These are phyloP conservation scores for Pollenia amentaria DNA, from an alignment of 2,888 invertebrate genomes.

Conservation along the genomic window DNA sequence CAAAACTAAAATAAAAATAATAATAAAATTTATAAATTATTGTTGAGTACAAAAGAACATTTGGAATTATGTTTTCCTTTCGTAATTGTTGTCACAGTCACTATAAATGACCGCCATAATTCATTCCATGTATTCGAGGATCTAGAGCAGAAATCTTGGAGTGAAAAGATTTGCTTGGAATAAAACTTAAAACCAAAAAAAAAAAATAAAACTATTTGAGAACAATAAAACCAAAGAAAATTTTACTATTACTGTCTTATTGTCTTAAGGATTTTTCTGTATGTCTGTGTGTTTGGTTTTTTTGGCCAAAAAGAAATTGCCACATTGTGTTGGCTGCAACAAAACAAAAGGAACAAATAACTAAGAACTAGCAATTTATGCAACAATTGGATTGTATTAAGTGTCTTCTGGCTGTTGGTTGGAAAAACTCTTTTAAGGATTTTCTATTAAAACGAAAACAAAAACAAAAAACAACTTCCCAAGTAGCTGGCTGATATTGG, in stretches of 20 bases:
- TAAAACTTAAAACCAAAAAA: slow-evolving; percentile 20
- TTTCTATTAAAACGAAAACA: not conserved
- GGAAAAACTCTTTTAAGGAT: slow-evolving; percentile 25
- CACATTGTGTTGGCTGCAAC: slow-evolving; percentile 66
- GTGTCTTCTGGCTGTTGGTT: slow-evolving; percentile 16
- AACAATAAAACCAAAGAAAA: slow-evolving; percentile 68
- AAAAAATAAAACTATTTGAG: not conserved
- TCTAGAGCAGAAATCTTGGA: slow-evolving; percentile 18
- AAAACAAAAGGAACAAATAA: slow-evolving; percentile 22
- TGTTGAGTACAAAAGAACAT: slow-evolving; percentile 38
- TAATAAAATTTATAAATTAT: slow-evolving; percentile 1
- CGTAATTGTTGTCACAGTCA: slow-evolving; percentile 73
- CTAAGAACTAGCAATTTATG: slow-evolving; percentile 34
- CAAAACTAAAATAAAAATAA: slow-evolving; percentile 12
- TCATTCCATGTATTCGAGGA: slow-evolving; percentile 40
- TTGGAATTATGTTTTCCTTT: slow-evolving; percentile 71
- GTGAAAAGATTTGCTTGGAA: not conserved
- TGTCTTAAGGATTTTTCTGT: slow-evolving; percentile 51
- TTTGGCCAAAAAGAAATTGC: slow-evolving; percentile 66
- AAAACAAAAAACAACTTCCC: slow-evolving; percentile 23
- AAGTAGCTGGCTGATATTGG: slow-evolving; percentile 52
- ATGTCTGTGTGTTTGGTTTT: slow-evolving; percentile 15
- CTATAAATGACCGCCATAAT: slow-evolving; percentile 72
- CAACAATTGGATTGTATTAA: slow-evolving; percentile 58
- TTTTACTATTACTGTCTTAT: slow-evolving; percentile 58